A percentile compares a stretch with the other conserved stretches of the same genome.
These are phyloP conservation scores for Hepsetus odoe DNA, from an alignment of 2,113 vertebrate species.

Conservation along the genomic window DNA sequence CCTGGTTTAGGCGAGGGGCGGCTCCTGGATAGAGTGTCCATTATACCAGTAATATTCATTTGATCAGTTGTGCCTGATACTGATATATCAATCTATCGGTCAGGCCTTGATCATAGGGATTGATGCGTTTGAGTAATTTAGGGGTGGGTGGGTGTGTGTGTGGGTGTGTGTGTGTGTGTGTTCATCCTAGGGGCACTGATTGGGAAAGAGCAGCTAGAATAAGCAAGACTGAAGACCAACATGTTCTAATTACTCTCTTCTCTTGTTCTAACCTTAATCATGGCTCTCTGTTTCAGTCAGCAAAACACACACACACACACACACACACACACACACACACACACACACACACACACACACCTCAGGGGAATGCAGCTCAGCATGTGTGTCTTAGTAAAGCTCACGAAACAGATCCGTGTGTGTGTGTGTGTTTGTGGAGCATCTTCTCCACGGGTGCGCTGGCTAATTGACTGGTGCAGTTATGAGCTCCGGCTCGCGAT, in stretches of 20 bases:
- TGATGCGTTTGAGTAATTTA: too few relatives aligned
- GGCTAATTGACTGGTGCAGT: conserved; percentile 8
- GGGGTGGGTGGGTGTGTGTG: too few relatives aligned
- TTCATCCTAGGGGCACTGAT: too few relatives aligned
- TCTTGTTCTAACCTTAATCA: conserved; percentile 51
- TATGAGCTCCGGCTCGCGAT: not conserved
- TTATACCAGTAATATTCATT: too few relatives aligned
- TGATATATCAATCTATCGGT: too few relatives aligned
- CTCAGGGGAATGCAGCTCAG: not conserved
- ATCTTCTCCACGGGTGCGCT: not conserved
- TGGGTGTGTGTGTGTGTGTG: conserved; percentile 2
- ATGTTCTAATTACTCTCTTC: conserved; percentile 44
- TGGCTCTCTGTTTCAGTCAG: conserved; percentile 36
- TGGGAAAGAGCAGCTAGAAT: not conserved
- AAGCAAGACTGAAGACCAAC: not conserved
- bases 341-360: not conserved
- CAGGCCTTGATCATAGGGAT: too few relatives aligned
- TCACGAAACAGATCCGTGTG: not conserved
- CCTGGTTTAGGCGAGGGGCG: too few relatives aligned
- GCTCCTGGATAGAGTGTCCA: too few relatives aligned
- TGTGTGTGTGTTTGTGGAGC: not conserved
- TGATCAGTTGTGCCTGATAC: too few relatives aligned
- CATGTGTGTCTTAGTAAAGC: not conserved
- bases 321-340: conserved; percentile 7
- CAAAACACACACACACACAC: conserved; percentile 7